Conservation (phyloP, 2,888 invertebrate species). For the Nephrotoma guestfalica region DNA sequence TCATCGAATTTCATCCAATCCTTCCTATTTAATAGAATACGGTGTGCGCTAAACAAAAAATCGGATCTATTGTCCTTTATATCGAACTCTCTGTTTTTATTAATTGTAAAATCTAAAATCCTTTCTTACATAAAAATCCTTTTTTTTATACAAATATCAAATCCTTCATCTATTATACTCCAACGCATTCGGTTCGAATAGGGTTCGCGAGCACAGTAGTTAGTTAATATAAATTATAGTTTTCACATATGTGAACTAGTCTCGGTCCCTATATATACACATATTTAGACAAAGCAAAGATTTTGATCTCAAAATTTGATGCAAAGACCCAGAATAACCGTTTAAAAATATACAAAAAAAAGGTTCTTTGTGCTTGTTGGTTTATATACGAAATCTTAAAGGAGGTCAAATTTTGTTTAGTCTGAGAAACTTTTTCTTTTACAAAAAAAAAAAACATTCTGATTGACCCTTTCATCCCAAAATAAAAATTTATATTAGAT, state of each 20-base stretch:
- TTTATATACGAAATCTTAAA: neutral
- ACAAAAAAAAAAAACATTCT: neutral
- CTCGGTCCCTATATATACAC: neutral
- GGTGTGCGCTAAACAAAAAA: neutral
- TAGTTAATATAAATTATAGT: neutral
- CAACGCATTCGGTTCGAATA: neutral
- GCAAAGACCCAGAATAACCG: neutral
- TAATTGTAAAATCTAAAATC: neutral
- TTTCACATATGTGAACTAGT: slow-evolving; percentile 3
- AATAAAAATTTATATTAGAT: neutral
- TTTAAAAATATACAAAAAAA: neutral
- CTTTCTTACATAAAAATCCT: neutral
- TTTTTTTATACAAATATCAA: neutral
- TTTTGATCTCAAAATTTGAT: slow-evolving; percentile 3
- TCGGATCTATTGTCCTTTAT: neutral
- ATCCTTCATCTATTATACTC: neutral
- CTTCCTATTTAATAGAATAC: neutral
- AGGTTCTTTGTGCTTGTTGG: neutral
- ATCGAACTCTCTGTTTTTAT: neutral
- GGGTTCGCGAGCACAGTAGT: neutral
- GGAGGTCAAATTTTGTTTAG: neutral
- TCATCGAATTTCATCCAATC: neutral
- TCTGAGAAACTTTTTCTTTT: neutral
- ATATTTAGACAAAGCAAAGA: neutral
- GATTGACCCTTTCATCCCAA: neutral